A percentile compares a stretch with the other conserved stretches of the same genome.
Evolutionary conservation across 2,113 vertebrate species (phyloP).

Genomic region (Pao palembangensis): DNA sequence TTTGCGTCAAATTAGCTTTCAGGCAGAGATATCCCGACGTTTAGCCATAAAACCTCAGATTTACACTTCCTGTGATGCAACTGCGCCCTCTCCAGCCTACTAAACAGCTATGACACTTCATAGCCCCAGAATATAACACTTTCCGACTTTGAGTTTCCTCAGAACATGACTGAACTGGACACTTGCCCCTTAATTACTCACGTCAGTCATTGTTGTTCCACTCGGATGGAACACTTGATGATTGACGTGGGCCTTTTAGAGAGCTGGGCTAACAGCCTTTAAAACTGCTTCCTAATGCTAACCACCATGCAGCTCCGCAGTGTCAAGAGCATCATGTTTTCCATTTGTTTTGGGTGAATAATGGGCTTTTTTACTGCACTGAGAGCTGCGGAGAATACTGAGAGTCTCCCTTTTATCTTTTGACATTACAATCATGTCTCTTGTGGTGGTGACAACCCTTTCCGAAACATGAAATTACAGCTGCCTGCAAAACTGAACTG

Average conservation of each 20-base stretch:
- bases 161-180: not conserved
- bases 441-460: conserved; percentile 9
- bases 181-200: not conserved
- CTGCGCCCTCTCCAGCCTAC: too few relatives aligned
- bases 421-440: conserved; percentile 44
- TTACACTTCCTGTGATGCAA: not conserved
- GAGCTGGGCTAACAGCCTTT: conserved; percentile 10
- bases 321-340: conserved; percentile 41
- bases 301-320: conserved; percentile 25
- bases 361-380: conserved; percentile 39
- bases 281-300: conserved; percentile 14
- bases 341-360: conserved; percentile 66
- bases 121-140: not conserved
- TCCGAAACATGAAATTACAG: conserved; percentile 32
- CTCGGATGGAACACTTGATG: conserved; percentile 1
- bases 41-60: not conserved
- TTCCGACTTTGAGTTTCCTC: not conserved
- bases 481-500: conserved; percentile 13
- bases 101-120: not conserved
- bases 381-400: conserved; percentile 49
- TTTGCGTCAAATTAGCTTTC: not conserved
- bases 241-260: conserved; percentile 23
- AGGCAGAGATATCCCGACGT: not conserved
- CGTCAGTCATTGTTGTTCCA: not conserved
- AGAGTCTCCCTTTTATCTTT: conserved; percentile 44